These are phyloP conservation scores for Camponotus vicinus DNA, from an alignment of 1,140 invertebrate genomes.

Conservation along the genomic window DNA sequence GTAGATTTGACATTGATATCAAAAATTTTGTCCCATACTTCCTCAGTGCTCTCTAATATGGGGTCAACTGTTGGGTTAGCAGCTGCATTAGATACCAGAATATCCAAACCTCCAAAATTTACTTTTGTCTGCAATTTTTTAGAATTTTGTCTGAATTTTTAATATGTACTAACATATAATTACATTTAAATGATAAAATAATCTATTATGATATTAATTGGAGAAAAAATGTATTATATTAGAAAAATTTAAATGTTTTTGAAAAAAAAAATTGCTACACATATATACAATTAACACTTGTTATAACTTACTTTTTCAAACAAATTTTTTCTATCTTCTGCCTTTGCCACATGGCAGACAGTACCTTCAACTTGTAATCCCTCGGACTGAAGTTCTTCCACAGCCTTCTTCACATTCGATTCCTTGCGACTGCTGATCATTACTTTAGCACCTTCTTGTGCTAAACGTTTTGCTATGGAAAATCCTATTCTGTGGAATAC, in stretches of 20 bases:
- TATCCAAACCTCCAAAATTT: slow-evolving; percentile 96
- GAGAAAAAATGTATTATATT: neutral
- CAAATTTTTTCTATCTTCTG: slow-evolving; percentile 92
- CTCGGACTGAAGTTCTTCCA: slow-evolving; percentile 90
- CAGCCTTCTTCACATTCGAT: slow-evolving; percentile 94
- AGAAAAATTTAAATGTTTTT: neutral
- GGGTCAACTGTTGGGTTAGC: slow-evolving; percentile 94
- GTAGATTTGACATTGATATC: slow-evolving; percentile 97
- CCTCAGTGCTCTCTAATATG: slow-evolving; percentile 93
- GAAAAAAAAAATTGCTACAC: neutral
- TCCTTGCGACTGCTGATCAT: slow-evolving; percentile 96
- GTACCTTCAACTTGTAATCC: slow-evolving; percentile 91
- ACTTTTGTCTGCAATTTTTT: slow-evolving; percentile 88
- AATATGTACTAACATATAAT: neutral
- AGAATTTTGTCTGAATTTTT: slow-evolving; percentile 18
- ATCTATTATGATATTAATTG: neutral
- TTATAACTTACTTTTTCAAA: slow-evolving; percentile 89
- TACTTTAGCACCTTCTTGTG: slow-evolving; percentile 95
- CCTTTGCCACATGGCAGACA: slow-evolving; percentile 95
- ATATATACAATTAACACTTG: neutral
- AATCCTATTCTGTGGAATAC: slow-evolving; percentile 93
- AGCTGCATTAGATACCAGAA: slow-evolving; percentile 98
- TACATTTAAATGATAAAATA: neutral
- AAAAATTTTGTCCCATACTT: slow-evolving; percentile 98
- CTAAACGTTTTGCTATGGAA: slow-evolving; percentile 95